phyloP scores from a whole-genome alignment of 2,113 vertebrate species.

The Athene cunicularia region DNA sequence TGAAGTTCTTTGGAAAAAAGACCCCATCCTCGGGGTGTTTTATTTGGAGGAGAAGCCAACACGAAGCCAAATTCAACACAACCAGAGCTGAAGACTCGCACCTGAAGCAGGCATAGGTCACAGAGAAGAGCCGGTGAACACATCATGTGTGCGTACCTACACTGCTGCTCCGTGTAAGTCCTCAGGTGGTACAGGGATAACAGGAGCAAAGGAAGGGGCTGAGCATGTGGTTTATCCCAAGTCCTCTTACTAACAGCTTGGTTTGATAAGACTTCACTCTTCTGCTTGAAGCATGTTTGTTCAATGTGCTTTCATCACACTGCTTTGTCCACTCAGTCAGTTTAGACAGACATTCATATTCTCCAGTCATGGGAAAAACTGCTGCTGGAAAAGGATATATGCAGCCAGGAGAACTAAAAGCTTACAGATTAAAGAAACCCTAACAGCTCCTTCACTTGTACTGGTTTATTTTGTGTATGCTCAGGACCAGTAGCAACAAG shows the following conservation, averaged over 20 bases:
- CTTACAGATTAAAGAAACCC: background rate
- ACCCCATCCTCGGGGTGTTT: background rate
- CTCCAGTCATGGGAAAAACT: background rate
- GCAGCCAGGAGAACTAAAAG: background rate
- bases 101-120: background rate
- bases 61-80: background rate
- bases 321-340: background rate
- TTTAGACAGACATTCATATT: background rate
- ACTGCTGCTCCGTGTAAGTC: background rate
- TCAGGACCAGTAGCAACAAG: background rate
- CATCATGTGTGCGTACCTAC: accelerated
- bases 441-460: background rate
- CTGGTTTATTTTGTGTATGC: background rate
- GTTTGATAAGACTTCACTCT: background rate
- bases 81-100: background rate
- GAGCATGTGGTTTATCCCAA: background rate
- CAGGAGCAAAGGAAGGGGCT: background rate
- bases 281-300: background rate
- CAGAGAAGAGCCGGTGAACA: background rate
- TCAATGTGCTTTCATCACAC: background rate
- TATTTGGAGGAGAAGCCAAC: background rate
- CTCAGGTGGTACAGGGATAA: background rate
- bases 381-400: background rate
- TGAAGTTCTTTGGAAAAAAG: background rate
- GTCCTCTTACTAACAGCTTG: background rate